A percentile compares a stretch with the other conserved stretches of the same genome.
Evolutionary conservation across 1,140 invertebrate species (phyloP).

Genomic region (Drosophila nigromelanica): DNA sequence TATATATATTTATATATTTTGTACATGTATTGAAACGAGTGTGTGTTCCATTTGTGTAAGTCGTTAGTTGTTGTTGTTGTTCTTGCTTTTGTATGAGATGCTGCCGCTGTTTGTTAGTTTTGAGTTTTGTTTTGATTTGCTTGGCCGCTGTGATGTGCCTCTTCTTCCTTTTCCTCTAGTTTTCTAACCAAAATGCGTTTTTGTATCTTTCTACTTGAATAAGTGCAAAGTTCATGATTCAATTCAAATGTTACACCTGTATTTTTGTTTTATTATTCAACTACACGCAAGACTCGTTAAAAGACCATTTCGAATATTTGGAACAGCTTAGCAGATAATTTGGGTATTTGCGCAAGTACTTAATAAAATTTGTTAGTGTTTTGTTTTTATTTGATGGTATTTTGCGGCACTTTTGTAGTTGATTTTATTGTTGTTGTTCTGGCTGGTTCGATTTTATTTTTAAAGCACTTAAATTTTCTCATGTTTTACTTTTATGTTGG

Average conservation of each 20-base stretch:
- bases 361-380: conserved; percentile 23
- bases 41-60: conserved; percentile 58
- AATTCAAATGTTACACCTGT: conserved; percentile 35
- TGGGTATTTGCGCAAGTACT: conserved; percentile 38
- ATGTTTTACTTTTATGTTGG: conserved; percentile 36
- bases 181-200: conserved; percentile 14
- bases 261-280: conserved; percentile 19
- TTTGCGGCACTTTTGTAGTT: conserved; percentile 66
- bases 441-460: conserved; percentile 71
- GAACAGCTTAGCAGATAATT: conserved; percentile 31
- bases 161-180: conserved; percentile 11
- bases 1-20: conserved; percentile 33
- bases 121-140: conserved; percentile 76
- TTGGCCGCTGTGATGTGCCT: conserved; percentile 48
- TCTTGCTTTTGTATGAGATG: conserved; percentile 10
- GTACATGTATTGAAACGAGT: conserved; percentile 29
- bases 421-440: conserved; percentile 28
- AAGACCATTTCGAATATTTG: conserved; percentile 27
- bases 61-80: conserved; percentile 9
- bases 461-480: conserved; percentile 76
- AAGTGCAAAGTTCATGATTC: conserved; percentile 61
- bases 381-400: conserved; percentile 34
- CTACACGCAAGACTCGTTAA: conserved; percentile 2
- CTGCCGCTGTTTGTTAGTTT: conserved; percentile 68
- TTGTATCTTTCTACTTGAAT: conserved; percentile 39